Evolutionary conservation across 1,140 invertebrate species (phyloP).

Genomic region (Platorchestia sp.): DNA sequence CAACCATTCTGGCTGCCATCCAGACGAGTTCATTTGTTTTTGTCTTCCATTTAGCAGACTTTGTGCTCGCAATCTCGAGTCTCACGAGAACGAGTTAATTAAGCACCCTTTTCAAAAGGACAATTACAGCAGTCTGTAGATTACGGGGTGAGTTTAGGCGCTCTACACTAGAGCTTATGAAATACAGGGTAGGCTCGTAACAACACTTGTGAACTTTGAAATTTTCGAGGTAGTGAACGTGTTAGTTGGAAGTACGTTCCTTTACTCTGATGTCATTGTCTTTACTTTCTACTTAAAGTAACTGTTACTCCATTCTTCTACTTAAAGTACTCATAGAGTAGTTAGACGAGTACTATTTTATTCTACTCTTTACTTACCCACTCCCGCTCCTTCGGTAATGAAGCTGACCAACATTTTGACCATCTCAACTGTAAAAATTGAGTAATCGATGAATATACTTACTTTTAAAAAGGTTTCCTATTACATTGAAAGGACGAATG

Average conservation of each 20-base stretch:
- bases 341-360: too few species aligned
- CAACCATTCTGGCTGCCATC: not conserved
- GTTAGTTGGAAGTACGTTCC: not conserved
- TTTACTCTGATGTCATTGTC: too few species aligned
- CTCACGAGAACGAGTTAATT: not conserved
- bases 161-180: not conserved
- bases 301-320: too few species aligned
- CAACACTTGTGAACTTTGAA: not conserved
- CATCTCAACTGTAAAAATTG: too few species aligned
- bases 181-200: not conserved
- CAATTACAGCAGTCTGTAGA: constrained; percentile 7
- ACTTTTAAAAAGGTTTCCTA: too few species aligned
- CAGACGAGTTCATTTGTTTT: constrained; percentile 1
- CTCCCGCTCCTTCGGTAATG: too few species aligned
- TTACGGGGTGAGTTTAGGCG: not conserved
- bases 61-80: not conserved
- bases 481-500: too few species aligned
- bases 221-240: not conserved
- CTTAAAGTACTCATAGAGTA: too few species aligned
- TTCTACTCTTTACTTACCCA: too few species aligned
- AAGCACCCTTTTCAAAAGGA: not conserved
- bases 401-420: too few species aligned
- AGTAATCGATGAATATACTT: too few species aligned
- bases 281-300: too few species aligned
- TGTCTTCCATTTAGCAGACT: not conserved